phyloP scores from a whole-genome alignment of 2,888 invertebrate species.

The Stegophylla sp. region DNA sequence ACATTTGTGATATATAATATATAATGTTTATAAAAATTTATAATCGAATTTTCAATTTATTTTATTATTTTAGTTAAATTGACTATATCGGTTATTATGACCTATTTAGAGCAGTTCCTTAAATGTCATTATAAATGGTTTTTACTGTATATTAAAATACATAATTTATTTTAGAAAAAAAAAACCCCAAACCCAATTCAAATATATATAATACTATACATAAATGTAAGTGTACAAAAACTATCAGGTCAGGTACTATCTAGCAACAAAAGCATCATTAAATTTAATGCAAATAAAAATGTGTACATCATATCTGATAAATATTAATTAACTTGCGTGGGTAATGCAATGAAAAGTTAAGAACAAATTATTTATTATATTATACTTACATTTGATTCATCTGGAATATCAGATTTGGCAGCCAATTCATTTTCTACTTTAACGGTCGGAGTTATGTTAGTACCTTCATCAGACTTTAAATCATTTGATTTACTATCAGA shows the following conservation, averaged over 20 bases:
- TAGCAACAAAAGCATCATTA: conserved; percentile 1
- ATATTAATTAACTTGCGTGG: background rate
- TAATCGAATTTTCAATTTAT: no score
- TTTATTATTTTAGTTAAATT: no score
- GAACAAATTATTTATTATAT: background rate
- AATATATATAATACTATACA: no score
- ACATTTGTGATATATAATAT: no score
- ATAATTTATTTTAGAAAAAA: no score
- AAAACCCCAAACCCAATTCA: no score
- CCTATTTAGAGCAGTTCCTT: no score
- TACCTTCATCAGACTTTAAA: conserved; percentile 19
- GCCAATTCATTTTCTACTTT: conserved; percentile 54
- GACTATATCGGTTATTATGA: background rate
- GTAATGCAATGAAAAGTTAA: background rate
- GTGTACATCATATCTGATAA: conserved; percentile 23
- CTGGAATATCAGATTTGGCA: conserved; percentile 32
- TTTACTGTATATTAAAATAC: no score
- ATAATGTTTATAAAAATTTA: no score
- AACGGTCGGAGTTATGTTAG: conserved; percentile 6
- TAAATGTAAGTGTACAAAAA: no score
- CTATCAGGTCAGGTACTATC: conserved; percentile 27
- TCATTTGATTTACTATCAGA: conserved; percentile 11
- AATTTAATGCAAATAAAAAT: background rate
- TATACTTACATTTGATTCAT: conserved; percentile 51
- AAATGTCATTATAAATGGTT: no score